Evolutionary conservation across 2,888 invertebrate species (phyloP), one percentile per base, ranked within the genome.

Genomic region (Habroteleia sp.): DNA sequence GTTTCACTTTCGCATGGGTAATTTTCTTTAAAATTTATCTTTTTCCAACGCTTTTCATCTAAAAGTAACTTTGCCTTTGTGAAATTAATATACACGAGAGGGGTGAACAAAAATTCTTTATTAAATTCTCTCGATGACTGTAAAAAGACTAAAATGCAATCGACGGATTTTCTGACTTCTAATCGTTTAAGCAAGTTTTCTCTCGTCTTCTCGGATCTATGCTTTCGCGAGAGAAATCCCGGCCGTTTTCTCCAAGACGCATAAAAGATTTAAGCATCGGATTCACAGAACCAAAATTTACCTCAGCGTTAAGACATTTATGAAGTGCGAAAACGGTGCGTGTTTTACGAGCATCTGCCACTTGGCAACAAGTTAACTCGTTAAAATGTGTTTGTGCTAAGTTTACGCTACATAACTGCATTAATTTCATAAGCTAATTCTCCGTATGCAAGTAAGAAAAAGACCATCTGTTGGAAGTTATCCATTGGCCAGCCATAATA

Each of bases 311-410:
- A 52, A 68, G 52, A 76, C 76, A 69, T 78, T 78, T 76, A 78
- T 69, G 77, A 80, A 58, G 76, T 75, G 79, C 62, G 74, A 79
- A 77, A 76, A 73, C 60, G 63, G 68, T 72, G 66, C 73, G 73
- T 71, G 71, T 42, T 79, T 79, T 75, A 78, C 75, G 78, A 79
- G 74, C 73, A 52, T 74, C 69, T 52, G 52, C 37, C 29, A 44
- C 41, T 42, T 63, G 56, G 68, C 68, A 69, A 74, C 74, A 74
- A 56, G 56, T 68, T 56, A 60, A 6, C 48, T n/a, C 17, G 44
- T 52, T 60, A 62, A 66, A 60, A 48, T 29, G 62, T 13, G 50
- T n/a, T 8, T 48, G 48, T 17, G 52, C 44, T 37, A 33, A 35
- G 62, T 74, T 74, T 39, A 74, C 48, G 62, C 54, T 60, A 16